These are phyloP conservation scores for Onychorhynchus coronatus DNA, from an alignment of 2,113 vertebrate genomes.

Conservation along the genomic window DNA sequence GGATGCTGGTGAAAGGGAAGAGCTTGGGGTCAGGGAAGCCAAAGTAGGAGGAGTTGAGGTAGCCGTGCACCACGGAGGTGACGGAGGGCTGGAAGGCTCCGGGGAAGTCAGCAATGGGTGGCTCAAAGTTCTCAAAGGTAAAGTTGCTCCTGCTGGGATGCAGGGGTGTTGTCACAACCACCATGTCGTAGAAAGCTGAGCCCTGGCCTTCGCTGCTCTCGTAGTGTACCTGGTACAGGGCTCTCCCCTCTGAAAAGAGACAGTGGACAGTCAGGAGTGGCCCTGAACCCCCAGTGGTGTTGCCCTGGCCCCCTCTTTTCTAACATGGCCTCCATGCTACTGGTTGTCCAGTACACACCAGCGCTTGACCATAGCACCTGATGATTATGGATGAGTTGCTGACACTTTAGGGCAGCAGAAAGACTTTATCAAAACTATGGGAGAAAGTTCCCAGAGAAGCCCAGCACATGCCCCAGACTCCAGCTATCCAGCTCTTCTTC, in stretches of 20 bases:
- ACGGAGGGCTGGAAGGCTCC: slow-evolving; percentile 86
- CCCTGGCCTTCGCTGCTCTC: slow-evolving; percentile 67
- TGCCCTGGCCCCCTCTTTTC: not conserved
- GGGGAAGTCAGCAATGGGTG: slow-evolving; percentile 68
- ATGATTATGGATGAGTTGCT: not conserved
- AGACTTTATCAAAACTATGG: not conserved
- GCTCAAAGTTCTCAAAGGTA: slow-evolving; percentile 83
- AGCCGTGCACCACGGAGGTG: slow-evolving; percentile 91
- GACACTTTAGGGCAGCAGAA: not conserved
- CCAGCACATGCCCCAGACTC: fast-evolving
- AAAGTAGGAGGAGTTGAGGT: slow-evolving; percentile 95
- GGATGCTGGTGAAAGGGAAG: slow-evolving; percentile 89
- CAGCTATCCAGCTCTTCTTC: not conserved
- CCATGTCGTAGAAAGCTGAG: slow-evolving; percentile 87
- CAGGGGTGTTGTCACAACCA: slow-evolving; percentile 88
- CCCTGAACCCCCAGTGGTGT: not conserved
- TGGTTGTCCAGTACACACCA: not conserved
- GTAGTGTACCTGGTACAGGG: slow-evolving; percentile 85
- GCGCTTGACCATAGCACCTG: not conserved
- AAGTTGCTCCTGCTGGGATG: slow-evolving; percentile 79
- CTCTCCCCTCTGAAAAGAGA: slow-evolving; percentile 77
- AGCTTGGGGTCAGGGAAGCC: slow-evolving; percentile 92
- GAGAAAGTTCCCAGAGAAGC: not conserved
- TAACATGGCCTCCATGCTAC: not conserved
- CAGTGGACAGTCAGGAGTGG: not conserved